phyloP scores from a whole-genome alignment of 2,113 vertebrate genomes.

The Halcyon senegalensis region DNA sequence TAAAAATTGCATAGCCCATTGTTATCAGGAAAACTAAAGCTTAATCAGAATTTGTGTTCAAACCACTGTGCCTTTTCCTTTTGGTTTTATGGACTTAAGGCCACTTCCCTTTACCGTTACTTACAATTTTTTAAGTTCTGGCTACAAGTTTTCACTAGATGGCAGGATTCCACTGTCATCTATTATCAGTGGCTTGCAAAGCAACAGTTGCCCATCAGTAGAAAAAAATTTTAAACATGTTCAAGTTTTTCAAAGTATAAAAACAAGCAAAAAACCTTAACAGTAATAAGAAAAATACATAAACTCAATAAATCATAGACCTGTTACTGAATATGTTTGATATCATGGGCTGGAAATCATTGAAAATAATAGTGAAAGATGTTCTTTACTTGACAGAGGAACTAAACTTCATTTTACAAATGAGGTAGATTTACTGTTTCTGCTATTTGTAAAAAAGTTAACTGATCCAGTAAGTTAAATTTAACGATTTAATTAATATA shows the following conservation, averaged over 20 bases:
- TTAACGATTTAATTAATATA: neutral
- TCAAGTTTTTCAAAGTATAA: neutral
- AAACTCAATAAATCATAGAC: neutral
- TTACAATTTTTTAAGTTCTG: neutral
- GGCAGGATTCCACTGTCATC: conserved; percentile 54
- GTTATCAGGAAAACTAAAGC: neutral
- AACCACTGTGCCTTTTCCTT: neutral
- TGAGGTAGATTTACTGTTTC: neutral
- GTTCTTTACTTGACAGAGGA: neutral
- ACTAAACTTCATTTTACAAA: neutral
- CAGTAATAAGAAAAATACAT: neutral
- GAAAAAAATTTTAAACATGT: neutral
- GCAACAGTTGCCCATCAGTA: neutral
- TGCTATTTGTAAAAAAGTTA: neutral
- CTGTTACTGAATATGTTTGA: neutral
- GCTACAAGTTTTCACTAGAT: conserved; percentile 60
- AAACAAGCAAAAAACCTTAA: neutral
- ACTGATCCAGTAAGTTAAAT: neutral
- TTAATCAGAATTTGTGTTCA: neutral
- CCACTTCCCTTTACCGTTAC: neutral
- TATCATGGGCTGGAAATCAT: neutral
- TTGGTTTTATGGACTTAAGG: neutral
- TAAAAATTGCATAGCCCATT: neutral
- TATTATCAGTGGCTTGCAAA: neutral
- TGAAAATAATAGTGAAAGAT: neutral